phyloP scores from a whole-genome alignment of 2,888 invertebrate genomes.

The Petrolisthes cinctipes region DNA sequence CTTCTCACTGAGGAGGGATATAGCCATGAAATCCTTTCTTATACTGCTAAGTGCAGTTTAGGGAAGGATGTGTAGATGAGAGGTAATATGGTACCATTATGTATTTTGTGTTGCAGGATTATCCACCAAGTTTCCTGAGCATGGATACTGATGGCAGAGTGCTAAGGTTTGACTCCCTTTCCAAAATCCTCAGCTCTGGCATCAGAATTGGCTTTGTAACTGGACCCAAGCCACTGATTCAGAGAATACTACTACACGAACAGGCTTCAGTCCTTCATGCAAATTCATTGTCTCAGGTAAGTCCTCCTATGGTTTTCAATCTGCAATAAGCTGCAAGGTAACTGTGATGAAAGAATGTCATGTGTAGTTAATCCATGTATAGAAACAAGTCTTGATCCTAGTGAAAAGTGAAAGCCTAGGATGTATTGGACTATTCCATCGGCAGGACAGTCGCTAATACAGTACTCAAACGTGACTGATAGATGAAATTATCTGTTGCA shows the following conservation, averaged over 20 bases:
- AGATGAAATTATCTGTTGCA: no score
- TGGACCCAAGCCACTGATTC: conserved; percentile 77
- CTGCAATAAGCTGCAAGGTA: neutral
- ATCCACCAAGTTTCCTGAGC: conserved; percentile 78
- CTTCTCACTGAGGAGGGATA: no score
- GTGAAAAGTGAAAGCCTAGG: no score
- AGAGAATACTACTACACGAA: conserved; percentile 78
- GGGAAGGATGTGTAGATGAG: no score
- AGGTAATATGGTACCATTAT: no score
- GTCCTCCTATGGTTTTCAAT: neutral
- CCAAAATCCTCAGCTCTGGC: conserved; percentile 80
- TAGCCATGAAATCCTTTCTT: no score
- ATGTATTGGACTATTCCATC: no score
- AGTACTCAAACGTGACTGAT: no score
- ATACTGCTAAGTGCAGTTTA: no score
- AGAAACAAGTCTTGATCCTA: no score
- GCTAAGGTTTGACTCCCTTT: conserved; percentile 82
- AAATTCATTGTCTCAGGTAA: conserved; percentile 75
- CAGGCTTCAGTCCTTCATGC: conserved; percentile 79
- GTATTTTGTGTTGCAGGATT: conserved; percentile 29
- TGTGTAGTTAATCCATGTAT: no score
- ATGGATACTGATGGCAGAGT: conserved; percentile 83
- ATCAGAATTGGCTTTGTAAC: conserved; percentile 81
- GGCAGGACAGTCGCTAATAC: no score
- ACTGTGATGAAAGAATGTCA: neutral